Base-by-base conservation (phyloP, 2,888 invertebrate genomes). In the Digitonthophagus gazella region DNA sequence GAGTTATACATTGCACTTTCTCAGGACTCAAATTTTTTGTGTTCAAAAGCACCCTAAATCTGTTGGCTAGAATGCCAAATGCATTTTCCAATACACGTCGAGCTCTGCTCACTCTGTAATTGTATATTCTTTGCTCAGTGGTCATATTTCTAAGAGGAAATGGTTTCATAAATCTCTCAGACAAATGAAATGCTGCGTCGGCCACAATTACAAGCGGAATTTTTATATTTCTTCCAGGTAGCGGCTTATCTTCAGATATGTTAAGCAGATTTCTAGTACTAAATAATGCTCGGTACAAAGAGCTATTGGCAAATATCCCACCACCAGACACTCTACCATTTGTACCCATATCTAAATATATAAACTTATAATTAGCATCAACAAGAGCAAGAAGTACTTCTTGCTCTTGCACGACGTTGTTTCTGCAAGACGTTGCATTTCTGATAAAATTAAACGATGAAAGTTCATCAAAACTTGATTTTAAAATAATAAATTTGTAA, bases 81-180 rank as follows among this genome's bases (percentile, higher is more conserved):
- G 68, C 71, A 72, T 74, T 75, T 69, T 75, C 75, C n/a, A 73
- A 71, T 54, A 76, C 72, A 20, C 72, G 65, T 14, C 73, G 69
- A n/a, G 73, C 73, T 67, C 73, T 64, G 65, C 69, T 69, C 5
- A 72, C 66, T 44, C 72, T 67, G 57, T 74, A 74, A 68, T 72
- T 74, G 61, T 70, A 74, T 18, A 72, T 70, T 67, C 74, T 58
- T 69, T 72, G 20, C 55, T 67, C 70, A 8, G 67, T 19, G 6
- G 44, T 64, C 64, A 75, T 72, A 67, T 73, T 66, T 70, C 66
- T 11, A 15, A 28, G 44, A 28, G 65, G 65, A 54, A 44, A 65
- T 15, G 66, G 66, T 58, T 66, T 66, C 28, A 66, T 20, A 15
- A 66, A 15, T 19, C 22, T 16, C 11, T 18, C 22, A n/a, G 66